Evolutionary conservation across 1,140 invertebrate species (phyloP), one percentile per base, ranked within the genome.

Genomic region (Hylyphantes graminicola): DNA sequence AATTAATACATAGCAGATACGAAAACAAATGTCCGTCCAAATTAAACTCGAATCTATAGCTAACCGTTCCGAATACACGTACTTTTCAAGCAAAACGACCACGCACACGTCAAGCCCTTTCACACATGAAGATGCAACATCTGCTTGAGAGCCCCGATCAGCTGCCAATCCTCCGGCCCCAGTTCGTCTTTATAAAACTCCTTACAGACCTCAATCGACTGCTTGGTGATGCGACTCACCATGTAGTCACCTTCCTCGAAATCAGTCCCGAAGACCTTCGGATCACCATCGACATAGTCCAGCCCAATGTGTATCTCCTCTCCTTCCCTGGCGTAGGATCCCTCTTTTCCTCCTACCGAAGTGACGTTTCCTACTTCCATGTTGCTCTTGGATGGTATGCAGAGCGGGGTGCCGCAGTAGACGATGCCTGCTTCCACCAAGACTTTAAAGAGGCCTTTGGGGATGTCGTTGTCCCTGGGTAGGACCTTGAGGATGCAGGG

Each of bases 251-350:
- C 97, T 87, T 96, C 94, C 88, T 98, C 97, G 91, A 99, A 99
- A 91, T 99, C 98, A 85, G 98, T 92, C 0, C 98, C 98, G 90
- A 94, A 97, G 93, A 99, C 95, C 91, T 99, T 99, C 53, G 97
- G 93, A 90, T 99, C 97, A 0, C 97, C 97, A n/a, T 96, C 94
- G 51, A 96, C 93, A 7, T 96, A 94, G 86, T 99, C 97, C 86
- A 99, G 99, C 92, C 99, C 99, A 86, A 99, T 94, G 90, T 97
- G 99, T 11, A 99, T 96, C 91, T 99, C 98, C 90, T 97, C 94
- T 6, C 98, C 98, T 90, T 97, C 97, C 81, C 96, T 93, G 1
- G 98, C 98, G 11, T 92, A 92, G 72, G 99, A 97, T 81, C 99
- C 93, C 10, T 88, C 85, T 87, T 93, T 93, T 87, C 90, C 95